Conservation (phyloP, 2,113 vertebrate species). For the Chloroceryle aenea region DNA sequence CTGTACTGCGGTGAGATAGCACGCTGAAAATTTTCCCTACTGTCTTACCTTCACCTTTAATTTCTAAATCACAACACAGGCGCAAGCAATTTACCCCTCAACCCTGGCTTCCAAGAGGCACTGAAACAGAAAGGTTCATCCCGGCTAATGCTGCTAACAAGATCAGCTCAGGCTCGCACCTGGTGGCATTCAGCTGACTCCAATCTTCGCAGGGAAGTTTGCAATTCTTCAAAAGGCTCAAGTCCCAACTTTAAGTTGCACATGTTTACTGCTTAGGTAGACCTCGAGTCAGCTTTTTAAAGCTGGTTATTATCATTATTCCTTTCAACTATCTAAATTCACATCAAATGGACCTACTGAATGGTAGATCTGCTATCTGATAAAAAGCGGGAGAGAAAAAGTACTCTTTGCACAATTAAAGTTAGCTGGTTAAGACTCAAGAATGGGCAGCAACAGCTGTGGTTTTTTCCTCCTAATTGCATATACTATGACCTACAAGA, state of each 20-base stretch:
- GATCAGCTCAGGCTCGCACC: not conserved
- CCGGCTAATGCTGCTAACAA: not conserved
- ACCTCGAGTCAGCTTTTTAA: not conserved
- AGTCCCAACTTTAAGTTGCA: not conserved
- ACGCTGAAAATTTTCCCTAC: not conserved
- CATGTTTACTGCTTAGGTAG: not conserved
- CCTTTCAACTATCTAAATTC: slow-evolving; percentile 10
- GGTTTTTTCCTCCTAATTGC: not conserved
- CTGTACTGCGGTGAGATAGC: not conserved
- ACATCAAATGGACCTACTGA: not conserved
- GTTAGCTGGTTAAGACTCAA: slow-evolving; percentile 20
- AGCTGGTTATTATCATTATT: not conserved
- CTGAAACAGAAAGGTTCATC: not conserved
- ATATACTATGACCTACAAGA: slow-evolving; percentile 49
- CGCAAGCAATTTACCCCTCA: slow-evolving; percentile 30
- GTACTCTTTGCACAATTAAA: not conserved
- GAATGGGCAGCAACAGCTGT: not conserved
- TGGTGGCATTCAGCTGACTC: not conserved
- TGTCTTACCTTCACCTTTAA: not conserved
- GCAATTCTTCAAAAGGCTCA: not conserved
- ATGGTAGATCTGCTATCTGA: not conserved
- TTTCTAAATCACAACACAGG: not conserved
- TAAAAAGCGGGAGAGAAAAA: not conserved
- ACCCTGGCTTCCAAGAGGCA: not conserved
- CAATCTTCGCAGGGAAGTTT: not conserved